Base-by-base conservation (phyloP, 2,797 vertebrate species). In the Peromyscus eremicus region DNA sequence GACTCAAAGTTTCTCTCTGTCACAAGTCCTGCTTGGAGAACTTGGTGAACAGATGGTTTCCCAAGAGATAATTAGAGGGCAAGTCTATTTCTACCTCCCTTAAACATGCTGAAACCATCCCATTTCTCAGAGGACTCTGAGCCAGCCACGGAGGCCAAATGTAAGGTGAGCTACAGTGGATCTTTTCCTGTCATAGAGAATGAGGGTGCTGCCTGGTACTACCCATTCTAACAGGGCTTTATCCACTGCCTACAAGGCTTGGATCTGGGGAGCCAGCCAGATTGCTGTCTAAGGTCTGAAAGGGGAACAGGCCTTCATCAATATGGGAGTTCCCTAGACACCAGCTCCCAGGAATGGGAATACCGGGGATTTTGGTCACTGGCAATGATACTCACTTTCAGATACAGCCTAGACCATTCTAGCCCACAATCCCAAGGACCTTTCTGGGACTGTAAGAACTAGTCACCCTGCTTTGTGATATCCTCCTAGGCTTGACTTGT, bases 41-140 rank as follows among this genome's bases (percentile, higher is more conserved):
- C 75, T 92, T 83, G 64, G 70, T 73, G 94, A 76, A 43, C 43
- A 66, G 27, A 68, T 5, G 4, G 75, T 77, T 96, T 88, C 92
- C 32, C 86, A 93, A 83, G 52, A 76, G 37, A 52, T 21, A 46
- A 71, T 16, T 55, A 27, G 17, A 46, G 19, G 34, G 25, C 17
- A 49, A 77, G 46, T 75, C 85, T 76, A 11, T 87, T 79, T 60
- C 49, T 52, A 84, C 60, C 40, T 86, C 84, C 88, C 66, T 37
- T 70, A 66, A 75, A 52, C 8, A 91, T 57, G 3, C 37, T 46
- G 71, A 90, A 89, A 82, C 14, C n/a, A 77, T 19, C 16, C 21
- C 89, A 0, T 84, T 76, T 94, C 52, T 75, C 46, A 84, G 71
- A 85, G 57, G 66, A 87, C 57, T 79, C 40, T 66, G 66, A n/a